These are phyloP conservation scores for Pantherophis guttatus DNA, from an alignment of 2,113 vertebrate species.

Conservation along the genomic window DNA sequence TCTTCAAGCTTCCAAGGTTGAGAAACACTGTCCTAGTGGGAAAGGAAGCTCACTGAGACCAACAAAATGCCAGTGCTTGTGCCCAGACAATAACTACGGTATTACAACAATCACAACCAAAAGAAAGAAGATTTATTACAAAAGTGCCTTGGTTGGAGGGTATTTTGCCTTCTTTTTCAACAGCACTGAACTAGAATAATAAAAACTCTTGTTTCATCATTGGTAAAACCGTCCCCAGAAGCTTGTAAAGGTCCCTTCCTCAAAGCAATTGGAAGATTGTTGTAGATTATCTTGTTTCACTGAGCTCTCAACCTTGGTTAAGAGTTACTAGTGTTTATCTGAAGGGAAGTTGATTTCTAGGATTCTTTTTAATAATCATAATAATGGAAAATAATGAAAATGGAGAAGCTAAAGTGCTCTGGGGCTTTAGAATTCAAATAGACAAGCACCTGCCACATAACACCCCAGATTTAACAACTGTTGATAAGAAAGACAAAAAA, in stretches of 20 bases:
- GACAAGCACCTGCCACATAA: not conserved
- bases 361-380: not conserved
- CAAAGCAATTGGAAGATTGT: not conserved
- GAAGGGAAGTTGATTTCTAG: not conserved
- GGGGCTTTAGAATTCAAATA: not conserved
- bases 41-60: conserved; percentile 38
- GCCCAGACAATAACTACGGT: not conserved
- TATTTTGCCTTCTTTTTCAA: not conserved
- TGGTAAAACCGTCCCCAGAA: not conserved
- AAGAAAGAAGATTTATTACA: conserved; percentile 35
- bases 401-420: not conserved
- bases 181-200: not conserved
- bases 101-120: conserved; percentile 11
- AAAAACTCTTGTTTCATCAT: not conserved
- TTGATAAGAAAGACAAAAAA: not conserved
- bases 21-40: not conserved
- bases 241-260: not conserved
- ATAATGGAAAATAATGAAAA: not conserved
- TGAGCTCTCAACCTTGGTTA: not conserved
- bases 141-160: not conserved
- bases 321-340: not conserved
- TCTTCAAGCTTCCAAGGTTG: too few species aligned
- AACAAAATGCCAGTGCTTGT: not conserved
- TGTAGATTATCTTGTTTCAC: not conserved
- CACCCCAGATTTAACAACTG: not conserved